These are phyloP conservation scores for Pogonophryne albipinna DNA, from an alignment of 2,797 vertebrate genomes.

Conservation along the genomic window DNA sequence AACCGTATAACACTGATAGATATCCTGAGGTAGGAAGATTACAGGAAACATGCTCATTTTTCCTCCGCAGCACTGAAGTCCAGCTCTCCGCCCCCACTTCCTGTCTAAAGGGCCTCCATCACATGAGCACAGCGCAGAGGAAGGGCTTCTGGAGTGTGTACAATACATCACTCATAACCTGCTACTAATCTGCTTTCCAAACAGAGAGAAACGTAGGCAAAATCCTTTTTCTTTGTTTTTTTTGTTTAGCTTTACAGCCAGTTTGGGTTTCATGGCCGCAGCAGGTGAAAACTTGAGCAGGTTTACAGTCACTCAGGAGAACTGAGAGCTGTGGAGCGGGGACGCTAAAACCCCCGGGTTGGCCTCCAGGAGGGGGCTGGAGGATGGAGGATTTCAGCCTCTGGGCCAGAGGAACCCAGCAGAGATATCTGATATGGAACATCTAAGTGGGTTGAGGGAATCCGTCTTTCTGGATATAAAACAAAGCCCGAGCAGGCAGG, in stretches of 20 bases:
- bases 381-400: conserved; percentile 13
- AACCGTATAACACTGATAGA: conserved; percentile 57
- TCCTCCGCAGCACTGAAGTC: background rate
- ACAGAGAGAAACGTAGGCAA: conserved; percentile 21
- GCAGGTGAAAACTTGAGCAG: conserved; percentile 76
- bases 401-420: conserved; percentile 47
- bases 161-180: conserved; percentile 46
- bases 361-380: conserved; percentile 12
- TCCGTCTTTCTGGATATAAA: conserved; percentile 28
- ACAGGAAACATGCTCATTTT: conserved; percentile 45
- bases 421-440: conserved; percentile 50
- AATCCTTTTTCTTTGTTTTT: conserved; percentile 24
- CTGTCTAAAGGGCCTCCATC: conserved; percentile 41
- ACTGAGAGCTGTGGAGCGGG: conserved; percentile 21
- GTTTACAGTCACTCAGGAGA: conserved; percentile 68
- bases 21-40: conserved; percentile 45
- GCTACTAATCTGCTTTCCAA: conserved; percentile 36
- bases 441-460: conserved; percentile 30
- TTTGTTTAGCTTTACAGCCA: conserved; percentile 60
- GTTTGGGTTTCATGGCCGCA: conserved; percentile 81
- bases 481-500: conserved; percentile 2
- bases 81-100: conserved; percentile 19
- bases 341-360: conserved; percentile 28
- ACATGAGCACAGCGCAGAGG: conserved; percentile 7
- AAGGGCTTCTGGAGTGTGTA: conserved; percentile 26